Evolutionary conservation across 2,888 invertebrate species (phyloP), one percentile per base, ranked within the genome.

Genomic region (Therioaphis trifolii): DNA sequence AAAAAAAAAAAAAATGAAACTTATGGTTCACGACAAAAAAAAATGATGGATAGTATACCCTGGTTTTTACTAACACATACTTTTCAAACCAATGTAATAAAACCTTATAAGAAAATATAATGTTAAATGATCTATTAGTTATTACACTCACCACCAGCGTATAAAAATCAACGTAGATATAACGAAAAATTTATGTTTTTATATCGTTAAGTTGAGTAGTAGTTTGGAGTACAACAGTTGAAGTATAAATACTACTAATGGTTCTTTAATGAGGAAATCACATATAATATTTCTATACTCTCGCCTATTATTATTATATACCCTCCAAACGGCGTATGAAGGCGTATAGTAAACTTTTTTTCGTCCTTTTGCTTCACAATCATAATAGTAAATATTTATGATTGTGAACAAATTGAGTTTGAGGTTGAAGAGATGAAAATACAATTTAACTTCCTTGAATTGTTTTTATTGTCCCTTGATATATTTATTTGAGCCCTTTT

Each of bases 391-490:
- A 29, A 71, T 71, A 29, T 71, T 46, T 49, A 49, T n/a, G 29
- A n/a, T 58, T 11, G n/a, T 11, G n/a, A 12, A 58, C 52, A n/a
- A n/a, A 55, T 55, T 24, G 24, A 58, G 12, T 35, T 35, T 35
- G 4, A n/a, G 52, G 52, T 52, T n/a, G 52, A 52, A 52, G n/a
- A 21, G 58, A 58, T 12, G 29, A 7, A n/a, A 49, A 49, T 71
- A 29, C 27, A 71, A 71, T 49, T 27, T 71, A n/a, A 49, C 71
- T 71, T 49, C 29, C 49, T 71, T 52, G n/a, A 11, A 18, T 71
- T 71, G 49, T 71, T 71, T 71, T 71, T 71, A 49, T 71, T 74
- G 15, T 55, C 35, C 21, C 35, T 24, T 15, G 74, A 72, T 74
- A 74, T 40, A 55, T 74, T 40, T 74, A 55, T 74, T 74, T 40